Base-by-base conservation (phyloP, 1,140 invertebrate species). In the Trichonephila clavipes region DNA sequence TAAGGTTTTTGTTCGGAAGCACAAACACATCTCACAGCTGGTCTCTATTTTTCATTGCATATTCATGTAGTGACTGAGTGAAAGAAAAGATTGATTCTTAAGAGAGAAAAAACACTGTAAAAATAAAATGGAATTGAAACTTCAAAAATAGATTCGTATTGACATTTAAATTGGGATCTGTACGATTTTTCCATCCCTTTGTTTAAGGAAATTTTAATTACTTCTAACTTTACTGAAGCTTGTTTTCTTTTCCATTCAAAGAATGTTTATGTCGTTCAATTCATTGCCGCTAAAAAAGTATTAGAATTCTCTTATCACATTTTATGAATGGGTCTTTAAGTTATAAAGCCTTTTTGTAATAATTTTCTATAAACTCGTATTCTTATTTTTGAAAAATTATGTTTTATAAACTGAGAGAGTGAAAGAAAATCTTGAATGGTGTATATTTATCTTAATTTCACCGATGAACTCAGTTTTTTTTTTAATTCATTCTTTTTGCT, bases 151-250 rank as follows among this genome's bases (percentile, higher is more conserved):
- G 51, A 91, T 86, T 87, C 85, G 64, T 92, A 92, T 87, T 86
- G 91, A 92, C 64, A 92, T 92, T 92, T 92, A 86, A 92, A 92
- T 92, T 87, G 83, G 64, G 91, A 87, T 66, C 28, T 72, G 77
- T 91, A 44, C 34, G 61, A 66, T 72, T 87, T 92, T 87, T 87
- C 16, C 81, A 87, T 61, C 28, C 12, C 58, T 64, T 87, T 92
- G 83, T 92, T 85, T 77, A 87, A 83, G 19, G 28, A 69, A 92
- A 86, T 92, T 86, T 92, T 86, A 92, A 92, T 92, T 86, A 86
- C 90, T 92, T 92, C 87, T 85, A 82, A 91, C 90, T 83, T 85
- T 83, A 61, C 28, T 77, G 40, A 34, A 59, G 34, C 34, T 91
- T 69, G 66, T 69, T 91, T 64, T 91, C 58, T 64, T 77, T 40